Evolutionary conservation across 1,140 invertebrate species (phyloP).

Genomic region (Heliconius himera): DNA sequence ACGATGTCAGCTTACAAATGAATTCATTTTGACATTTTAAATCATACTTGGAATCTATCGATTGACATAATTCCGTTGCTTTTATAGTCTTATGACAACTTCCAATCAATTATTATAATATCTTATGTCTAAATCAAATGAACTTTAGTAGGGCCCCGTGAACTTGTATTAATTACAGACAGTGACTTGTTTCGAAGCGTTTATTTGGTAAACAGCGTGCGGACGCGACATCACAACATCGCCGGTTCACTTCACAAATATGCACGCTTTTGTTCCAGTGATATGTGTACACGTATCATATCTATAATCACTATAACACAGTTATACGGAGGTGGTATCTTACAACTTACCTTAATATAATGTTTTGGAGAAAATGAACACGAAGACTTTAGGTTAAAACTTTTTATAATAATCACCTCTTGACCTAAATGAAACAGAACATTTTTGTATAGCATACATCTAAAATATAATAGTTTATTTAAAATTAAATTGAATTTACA

Average conservation of each 20-base stretch:
- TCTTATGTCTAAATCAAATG: neutral
- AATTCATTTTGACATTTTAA: too few relatives aligned
- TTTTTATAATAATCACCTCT: neutral
- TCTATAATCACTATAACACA: neutral
- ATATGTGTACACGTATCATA: neutral
- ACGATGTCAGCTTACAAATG: too few relatives aligned
- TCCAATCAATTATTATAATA: too few relatives aligned
- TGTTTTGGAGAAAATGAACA: neutral
- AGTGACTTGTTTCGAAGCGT: neutral
- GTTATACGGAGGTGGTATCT: neutral
- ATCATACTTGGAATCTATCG: too few relatives aligned
- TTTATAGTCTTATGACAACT: too few relatives aligned
- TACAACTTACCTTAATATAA: neutral
- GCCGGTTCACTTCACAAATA: constrained; percentile 15
- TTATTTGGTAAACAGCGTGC: constrained; percentile 51
- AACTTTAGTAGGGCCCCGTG: neutral
- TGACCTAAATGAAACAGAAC: neutral
- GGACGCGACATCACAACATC: constrained; percentile 44
- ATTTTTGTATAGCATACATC: too few relatives aligned
- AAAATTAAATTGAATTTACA: too few relatives aligned
- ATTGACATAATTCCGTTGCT: too few relatives aligned
- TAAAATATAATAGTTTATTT: too few relatives aligned
- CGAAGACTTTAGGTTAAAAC: neutral
- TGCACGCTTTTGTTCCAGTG: constrained; percentile 15
- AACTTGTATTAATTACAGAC: neutral